Percentiles rank a stretch among this genome's conserved stretches.
These are phyloP conservation scores for Drosophila colorata DNA, from an alignment of 2,888 invertebrate genomes.

Conservation along the genomic window DNA sequence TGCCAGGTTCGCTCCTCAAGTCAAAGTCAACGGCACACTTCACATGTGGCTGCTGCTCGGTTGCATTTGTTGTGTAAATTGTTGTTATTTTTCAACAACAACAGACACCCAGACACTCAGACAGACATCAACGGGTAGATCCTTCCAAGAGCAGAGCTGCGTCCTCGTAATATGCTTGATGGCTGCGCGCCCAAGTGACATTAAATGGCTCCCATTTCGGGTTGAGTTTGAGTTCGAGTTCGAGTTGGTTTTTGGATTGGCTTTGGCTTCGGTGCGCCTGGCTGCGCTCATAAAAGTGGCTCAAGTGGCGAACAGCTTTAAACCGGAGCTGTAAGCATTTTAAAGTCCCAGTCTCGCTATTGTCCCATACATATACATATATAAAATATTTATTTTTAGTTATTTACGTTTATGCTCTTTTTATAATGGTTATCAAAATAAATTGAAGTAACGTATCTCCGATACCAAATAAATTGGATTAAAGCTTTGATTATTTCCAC, in stretches of 20 bases:
- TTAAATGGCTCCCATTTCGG: conserved; percentile 76
- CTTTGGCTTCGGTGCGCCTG: conserved; percentile 48
- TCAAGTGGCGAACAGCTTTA: conserved; percentile 72
- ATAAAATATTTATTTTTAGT: conserved; percentile 65
- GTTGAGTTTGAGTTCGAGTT: conserved; percentile 28
- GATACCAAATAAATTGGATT: conserved; percentile 68
- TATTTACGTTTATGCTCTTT: conserved; percentile 63
- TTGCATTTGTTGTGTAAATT: conserved; percentile 77
- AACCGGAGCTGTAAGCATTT: conserved; percentile 57
- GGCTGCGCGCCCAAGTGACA: conserved; percentile 78
- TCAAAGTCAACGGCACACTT: conserved; percentile 76
- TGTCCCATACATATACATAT: conserved; percentile 6
- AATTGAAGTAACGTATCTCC: conserved; percentile 64
- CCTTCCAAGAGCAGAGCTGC: conserved; percentile 36
- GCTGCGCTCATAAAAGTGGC: conserved; percentile 68
- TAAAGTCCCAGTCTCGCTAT: conserved; percentile 52
- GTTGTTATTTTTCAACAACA: conserved; percentile 72
- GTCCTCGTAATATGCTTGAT: conserved; percentile 78
- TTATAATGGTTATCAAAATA: conserved; percentile 72
- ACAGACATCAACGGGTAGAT: conserved; percentile 44
- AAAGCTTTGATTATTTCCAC: conserved; percentile 59
- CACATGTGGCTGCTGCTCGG: conserved; percentile 70
- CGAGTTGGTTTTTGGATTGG: conserved; percentile 17
- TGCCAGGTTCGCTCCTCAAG: conserved; percentile 42
- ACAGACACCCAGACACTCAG: conserved; percentile 34